phyloP scores from a whole-genome alignment of 1,140 invertebrate species.

The Drosophila rhopaloa region DNA sequence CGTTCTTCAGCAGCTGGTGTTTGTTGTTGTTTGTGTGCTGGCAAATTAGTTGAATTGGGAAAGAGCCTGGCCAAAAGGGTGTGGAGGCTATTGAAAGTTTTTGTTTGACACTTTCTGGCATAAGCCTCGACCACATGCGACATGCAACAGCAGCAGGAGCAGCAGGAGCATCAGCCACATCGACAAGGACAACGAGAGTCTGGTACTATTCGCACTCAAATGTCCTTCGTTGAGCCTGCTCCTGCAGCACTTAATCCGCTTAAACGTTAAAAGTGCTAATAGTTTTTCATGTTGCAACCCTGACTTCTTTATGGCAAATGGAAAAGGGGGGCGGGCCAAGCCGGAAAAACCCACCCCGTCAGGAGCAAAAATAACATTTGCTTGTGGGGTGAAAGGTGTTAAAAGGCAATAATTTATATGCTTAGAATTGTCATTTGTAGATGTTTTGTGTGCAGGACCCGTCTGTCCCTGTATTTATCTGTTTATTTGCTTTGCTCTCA shows the following conservation, averaged over 20 bases:
- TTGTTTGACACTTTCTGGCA: slow-evolving; percentile 65
- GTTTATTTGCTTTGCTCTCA: slow-evolving; percentile 21
- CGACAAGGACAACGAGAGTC: slow-evolving; percentile 42
- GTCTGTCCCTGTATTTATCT: slow-evolving; percentile 6
- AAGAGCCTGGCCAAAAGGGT: slow-evolving; percentile 26
- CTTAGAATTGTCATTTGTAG: slow-evolving; percentile 67
- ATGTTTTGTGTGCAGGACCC: slow-evolving; percentile 31
- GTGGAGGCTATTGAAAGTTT: slow-evolving; percentile 49
- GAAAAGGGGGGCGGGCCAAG: not conserved
- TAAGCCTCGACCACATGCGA: slow-evolving; percentile 67
- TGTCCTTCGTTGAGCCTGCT: slow-evolving; percentile 56
- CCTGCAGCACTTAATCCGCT: slow-evolving; percentile 70
- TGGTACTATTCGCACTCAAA: slow-evolving; percentile 50
- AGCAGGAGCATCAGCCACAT: slow-evolving; percentile 15
- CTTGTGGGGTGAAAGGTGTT: slow-evolving; percentile 60
- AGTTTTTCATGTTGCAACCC: slow-evolving; percentile 78
- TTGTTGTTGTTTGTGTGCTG: slow-evolving; percentile 47
- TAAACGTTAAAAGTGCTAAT: slow-evolving; percentile 81
- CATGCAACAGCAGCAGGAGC: slow-evolving; percentile 28
- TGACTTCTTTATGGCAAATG: slow-evolving; percentile 55
- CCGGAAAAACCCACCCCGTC: slow-evolving; percentile 33
- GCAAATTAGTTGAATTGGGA: slow-evolving; percentile 74
- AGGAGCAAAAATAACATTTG: slow-evolving; percentile 19
- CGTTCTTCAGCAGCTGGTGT: slow-evolving; percentile 28
- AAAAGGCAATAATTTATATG: slow-evolving; percentile 80